Conservation (phyloP, 2,113 vertebrate species). For the Centropus unirufus region DNA sequence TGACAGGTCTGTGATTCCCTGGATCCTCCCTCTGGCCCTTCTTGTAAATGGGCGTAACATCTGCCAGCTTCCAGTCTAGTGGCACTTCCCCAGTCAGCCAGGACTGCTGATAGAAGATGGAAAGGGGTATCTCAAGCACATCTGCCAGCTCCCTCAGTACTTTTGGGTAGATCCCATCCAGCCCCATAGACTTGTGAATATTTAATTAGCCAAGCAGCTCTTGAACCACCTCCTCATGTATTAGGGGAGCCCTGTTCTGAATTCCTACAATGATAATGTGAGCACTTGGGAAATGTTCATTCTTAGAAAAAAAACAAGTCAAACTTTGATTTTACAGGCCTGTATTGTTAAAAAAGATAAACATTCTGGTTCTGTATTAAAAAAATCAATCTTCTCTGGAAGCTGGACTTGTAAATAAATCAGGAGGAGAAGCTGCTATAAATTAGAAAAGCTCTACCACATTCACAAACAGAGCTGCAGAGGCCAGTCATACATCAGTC, state of each 20-base stretch:
- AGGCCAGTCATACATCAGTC: slow-evolving; percentile 13
- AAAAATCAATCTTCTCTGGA: slow-evolving; percentile 45
- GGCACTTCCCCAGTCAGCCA: no score
- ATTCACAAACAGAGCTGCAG: not conserved
- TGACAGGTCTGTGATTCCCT: no score
- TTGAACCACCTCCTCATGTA: no score
- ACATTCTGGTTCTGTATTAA: not conserved
- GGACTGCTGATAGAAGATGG: no score
- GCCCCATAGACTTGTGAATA: no score
- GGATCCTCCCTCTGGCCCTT: no score
- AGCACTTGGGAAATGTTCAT: not conserved
- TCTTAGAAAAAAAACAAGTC: not conserved
- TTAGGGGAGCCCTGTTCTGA: not conserved
- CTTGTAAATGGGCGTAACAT: no score
- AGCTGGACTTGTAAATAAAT: slow-evolving; percentile 36
- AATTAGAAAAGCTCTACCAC: slow-evolving; percentile 6
- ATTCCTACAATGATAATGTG: not conserved
- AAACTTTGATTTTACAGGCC: slow-evolving; percentile 6
- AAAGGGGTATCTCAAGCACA: no score
- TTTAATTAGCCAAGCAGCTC: no score
- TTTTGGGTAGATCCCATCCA: no score
- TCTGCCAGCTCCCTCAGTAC: no score
- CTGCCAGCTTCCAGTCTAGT: no score
- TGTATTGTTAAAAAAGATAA: slow-evolving; percentile 7
- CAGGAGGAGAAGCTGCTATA: slow-evolving; percentile 9